These are phyloP conservation scores for Acleris laterana DNA, from an alignment of 2,888 invertebrate genomes.

Conservation along the genomic window DNA sequence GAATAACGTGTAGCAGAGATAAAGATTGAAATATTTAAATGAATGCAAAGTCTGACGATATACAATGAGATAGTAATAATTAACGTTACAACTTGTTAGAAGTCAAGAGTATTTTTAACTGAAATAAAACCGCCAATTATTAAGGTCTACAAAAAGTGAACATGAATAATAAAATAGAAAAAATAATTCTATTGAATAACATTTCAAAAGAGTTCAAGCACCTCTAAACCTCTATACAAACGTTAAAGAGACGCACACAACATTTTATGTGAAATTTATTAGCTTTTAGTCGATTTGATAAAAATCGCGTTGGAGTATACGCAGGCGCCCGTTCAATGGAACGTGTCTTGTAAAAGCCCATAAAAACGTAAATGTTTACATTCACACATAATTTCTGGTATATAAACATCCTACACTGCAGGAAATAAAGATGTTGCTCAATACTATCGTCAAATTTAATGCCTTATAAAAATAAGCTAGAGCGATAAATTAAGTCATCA, in stretches of 20 bases:
- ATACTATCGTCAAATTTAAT: neutral
- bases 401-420: slow-evolving; percentile 22
- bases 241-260: slow-evolving; percentile 4
- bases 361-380: slow-evolving; percentile 38
- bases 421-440: slow-evolving; percentile 15
- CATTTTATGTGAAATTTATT: slow-evolving; percentile 35
- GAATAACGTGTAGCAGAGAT: too few relatives aligned
- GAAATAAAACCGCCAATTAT: too few relatives aligned
- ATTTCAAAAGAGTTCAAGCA: slow-evolving; percentile 11
- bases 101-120: neutral
- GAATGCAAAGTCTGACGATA: too few relatives aligned
- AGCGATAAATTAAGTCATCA: neutral
- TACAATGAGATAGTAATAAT: too few relatives aligned
- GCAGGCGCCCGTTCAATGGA: slow-evolving; percentile 10
- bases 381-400: slow-evolving; percentile 39
- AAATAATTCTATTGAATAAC: too few relatives aligned
- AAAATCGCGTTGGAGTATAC: slow-evolving; percentile 36
- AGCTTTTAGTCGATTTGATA: slow-evolving; percentile 35
- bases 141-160: too few relatives aligned
- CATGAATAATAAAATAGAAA: too few relatives aligned
- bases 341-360: slow-evolving; percentile 15
- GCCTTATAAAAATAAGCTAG: neutral
- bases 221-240: neutral
- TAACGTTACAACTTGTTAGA: too few relatives aligned
- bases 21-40: too few relatives aligned